phyloP scores from a whole-genome alignment of 2,888 invertebrate species.

The Augiades crinisus region DNA sequence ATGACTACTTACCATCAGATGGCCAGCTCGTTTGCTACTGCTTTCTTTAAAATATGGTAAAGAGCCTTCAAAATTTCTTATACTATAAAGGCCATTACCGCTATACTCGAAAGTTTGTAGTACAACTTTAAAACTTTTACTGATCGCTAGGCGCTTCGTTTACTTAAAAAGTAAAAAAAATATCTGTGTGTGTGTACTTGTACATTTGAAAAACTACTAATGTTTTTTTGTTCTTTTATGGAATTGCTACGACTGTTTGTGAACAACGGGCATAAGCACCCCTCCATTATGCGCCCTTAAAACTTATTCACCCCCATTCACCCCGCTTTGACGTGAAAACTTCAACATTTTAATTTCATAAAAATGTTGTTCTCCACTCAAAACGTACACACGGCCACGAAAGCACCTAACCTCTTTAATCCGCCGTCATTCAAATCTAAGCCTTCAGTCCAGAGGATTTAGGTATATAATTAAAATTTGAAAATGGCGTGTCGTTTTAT shows the following conservation, averaged over 20 bases:
- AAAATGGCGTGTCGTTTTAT: not conserved
- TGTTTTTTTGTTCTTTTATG: not conserved
- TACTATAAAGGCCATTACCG: too few relatives aligned
- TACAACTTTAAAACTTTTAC: too few relatives aligned
- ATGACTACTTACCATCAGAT: too few relatives aligned
- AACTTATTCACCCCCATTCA: constrained; percentile 23
- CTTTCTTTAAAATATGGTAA: too few relatives aligned
- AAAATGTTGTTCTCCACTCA: constrained; percentile 23
- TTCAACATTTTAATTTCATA: constrained; percentile 26
- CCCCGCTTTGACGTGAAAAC: constrained; percentile 22
- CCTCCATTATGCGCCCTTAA: constrained; percentile 18
- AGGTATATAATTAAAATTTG: not conserved
- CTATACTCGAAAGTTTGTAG: too few relatives aligned
- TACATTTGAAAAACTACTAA: not conserved
- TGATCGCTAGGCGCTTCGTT: too few relatives aligned
- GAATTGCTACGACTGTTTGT: constrained; percentile 9
- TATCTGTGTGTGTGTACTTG: too few relatives aligned
- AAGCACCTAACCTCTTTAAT: constrained; percentile 1
- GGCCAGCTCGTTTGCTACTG: too few relatives aligned
- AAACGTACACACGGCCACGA: constrained; percentile 10
- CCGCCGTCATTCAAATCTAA: constrained; percentile 1
- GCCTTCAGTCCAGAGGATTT: not conserved
- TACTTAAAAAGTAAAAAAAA: too few relatives aligned
- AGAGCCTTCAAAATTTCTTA: too few relatives aligned
- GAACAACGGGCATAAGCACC: constrained; percentile 14